Percentiles rank a stretch among this genome's conserved stretches.
These are phyloP conservation scores for Pelvicachromis taeniatus DNA, from an alignment of 2,113 vertebrate genomes.

Conservation along the genomic window DNA sequence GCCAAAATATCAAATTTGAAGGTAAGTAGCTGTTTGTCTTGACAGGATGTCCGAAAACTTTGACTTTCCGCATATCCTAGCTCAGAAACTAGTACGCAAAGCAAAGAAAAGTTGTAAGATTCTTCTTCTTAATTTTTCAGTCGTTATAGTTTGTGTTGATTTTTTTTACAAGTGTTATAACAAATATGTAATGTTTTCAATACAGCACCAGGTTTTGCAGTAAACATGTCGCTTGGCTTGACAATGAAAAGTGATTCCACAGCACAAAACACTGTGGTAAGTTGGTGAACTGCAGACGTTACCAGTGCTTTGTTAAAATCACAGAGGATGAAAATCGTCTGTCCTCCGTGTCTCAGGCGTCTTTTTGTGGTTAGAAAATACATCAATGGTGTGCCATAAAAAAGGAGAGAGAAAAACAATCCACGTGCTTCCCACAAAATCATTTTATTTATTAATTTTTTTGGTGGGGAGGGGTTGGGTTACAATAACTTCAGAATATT, in stretches of 20 bases:
- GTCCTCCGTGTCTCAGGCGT: not conserved
- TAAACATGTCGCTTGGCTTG: slow-evolving; percentile 15
- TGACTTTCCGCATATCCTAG: not conserved
- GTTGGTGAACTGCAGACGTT: not conserved
- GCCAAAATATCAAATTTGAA: not conserved
- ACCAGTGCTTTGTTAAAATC: not conserved
- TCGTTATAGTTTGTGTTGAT: not conserved
- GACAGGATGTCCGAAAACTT: not conserved
- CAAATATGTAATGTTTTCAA: not conserved
- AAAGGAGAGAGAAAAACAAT: too few relatives aligned
- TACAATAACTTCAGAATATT: not conserved
- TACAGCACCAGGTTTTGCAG: slow-evolving; percentile 34
- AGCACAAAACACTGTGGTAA: not conserved
- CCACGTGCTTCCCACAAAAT: too few relatives aligned
- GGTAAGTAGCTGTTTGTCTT: not conserved
- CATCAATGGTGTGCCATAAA: not conserved
- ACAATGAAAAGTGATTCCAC: slow-evolving; percentile 44
- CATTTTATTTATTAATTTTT: not conserved
- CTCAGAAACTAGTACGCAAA: not conserved
- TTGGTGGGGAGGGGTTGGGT: not conserved
- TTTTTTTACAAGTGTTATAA: not conserved
- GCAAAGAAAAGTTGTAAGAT: not conserved
- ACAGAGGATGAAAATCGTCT: not conserved
- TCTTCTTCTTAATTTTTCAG: not conserved
- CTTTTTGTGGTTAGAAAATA: not conserved